These are phyloP conservation scores for Frankliniella fusca DNA, from an alignment of 2,888 invertebrate genomes.

Conservation along the genomic window DNA sequence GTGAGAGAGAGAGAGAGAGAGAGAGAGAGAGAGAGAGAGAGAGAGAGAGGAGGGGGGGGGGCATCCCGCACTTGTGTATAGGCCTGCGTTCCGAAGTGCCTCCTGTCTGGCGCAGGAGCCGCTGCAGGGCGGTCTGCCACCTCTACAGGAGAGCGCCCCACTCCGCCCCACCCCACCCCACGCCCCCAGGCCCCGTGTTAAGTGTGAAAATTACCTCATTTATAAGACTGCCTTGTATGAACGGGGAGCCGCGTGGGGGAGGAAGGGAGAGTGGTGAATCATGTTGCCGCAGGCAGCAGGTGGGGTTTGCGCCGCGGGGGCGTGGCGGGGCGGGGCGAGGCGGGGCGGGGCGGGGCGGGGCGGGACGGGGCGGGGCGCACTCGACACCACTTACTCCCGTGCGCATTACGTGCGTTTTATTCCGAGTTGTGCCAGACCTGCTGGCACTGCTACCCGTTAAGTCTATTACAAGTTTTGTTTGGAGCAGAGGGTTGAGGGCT, in stretches of 20 bases:
- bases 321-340: not conserved
- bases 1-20: no score
- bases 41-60: no score
- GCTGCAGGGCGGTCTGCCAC: not conserved
- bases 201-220: conserved; percentile 26
- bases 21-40: no score
- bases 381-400: not conserved
- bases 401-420: not conserved
- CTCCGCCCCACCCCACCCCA: not conserved
- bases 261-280: conserved; percentile 14
- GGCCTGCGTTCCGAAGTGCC: not conserved
- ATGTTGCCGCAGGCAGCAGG: conserved; percentile 17
- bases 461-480: not conserved
- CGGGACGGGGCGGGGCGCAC: no score
- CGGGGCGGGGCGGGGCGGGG: not conserved
- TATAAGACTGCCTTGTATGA: conserved; percentile 23
- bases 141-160: not conserved
- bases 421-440: not conserved
- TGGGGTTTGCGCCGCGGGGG: conserved; percentile 1
- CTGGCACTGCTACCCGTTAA: not conserved
- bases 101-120: conserved; percentile 4
- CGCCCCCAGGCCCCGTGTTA: not conserved
- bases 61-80: no score
- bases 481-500: not conserved
- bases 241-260: not conserved